Evolutionary conservation across 2,113 vertebrate genomes (phyloP), one percentile per base, ranked within the genome.

Genomic region (Baryphthengus martii): DNA sequence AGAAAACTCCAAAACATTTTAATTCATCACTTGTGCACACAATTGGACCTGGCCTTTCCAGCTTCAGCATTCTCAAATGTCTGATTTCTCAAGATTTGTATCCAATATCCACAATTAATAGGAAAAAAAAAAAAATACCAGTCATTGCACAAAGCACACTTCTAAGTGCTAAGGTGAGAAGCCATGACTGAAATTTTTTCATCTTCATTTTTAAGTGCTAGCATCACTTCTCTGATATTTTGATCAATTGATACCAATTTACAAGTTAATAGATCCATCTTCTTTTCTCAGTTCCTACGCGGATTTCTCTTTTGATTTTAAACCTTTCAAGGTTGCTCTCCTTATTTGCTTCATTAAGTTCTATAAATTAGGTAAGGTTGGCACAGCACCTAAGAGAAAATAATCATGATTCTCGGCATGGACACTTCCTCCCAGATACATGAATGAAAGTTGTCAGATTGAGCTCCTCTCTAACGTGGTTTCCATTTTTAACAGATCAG

Each of bases 321-420:
- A 95, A 77, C 52, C 31, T 65, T 94, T 85, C 92, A 94, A 90
- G 85, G 55, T 65, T 85, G 42, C 63, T 87, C 23, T 95, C 76
- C 56, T 91, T 88, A 92, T 67, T 80, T 90, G 75, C 75, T 91
- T 94, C 62, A 77, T 91, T 82, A 91, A n/a, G 45, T 61, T 92
- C 68, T 79, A 37, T 52, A 88, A 50, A 94, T 70, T 50, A 88
- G 44, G 44, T 84, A 76, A 78, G 61, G 40, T 61, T 84, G 89
- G 40, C 52, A 78, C 3, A 79, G 74, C 49, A 84, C 13, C 35
- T 33, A 59, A 33, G n/a, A 95, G 65, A 97, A 95, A 79, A 95
- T 40, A 63, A 47, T 65, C 35, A 55, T 0, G 0, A 45, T 88
- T 85, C 72, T 66, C 74, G 86, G 89, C 35, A 85, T 59, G 29